Percentiles rank a stretch among this genome's conserved stretches.
Conservation (phyloP, 2,113 vertebrate species). For the Lota lota region DNA sequence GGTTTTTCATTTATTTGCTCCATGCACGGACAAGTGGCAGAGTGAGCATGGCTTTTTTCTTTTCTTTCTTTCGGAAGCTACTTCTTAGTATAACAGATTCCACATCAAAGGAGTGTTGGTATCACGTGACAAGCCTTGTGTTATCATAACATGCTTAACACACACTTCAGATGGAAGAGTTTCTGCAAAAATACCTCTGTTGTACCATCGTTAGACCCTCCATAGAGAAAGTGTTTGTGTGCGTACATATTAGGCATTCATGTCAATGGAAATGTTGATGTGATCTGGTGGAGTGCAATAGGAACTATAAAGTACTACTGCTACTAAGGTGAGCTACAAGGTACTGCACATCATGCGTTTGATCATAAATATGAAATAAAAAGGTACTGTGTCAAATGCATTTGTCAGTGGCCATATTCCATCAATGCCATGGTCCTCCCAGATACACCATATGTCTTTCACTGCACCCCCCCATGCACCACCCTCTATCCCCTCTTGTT, state of each 20-base stretch:
- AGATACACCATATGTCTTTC: no score
- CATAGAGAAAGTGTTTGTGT: no score
- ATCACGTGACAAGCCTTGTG: neutral
- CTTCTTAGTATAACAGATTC: constrained; percentile 17
- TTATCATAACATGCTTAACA: neutral
- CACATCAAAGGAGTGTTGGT: neutral
- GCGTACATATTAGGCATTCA: no score
- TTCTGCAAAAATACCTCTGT: no score
- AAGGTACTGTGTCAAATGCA: neutral
- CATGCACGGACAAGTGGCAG: constrained; percentile 14
- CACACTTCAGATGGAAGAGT: no score
- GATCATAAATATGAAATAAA: neutral
- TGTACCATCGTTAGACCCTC: no score
- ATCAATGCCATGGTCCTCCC: no score
- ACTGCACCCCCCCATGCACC: no score
- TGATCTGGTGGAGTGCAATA: neutral
- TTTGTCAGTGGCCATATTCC: no score
- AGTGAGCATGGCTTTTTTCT: constrained; percentile 12
- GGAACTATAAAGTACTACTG: neutral
- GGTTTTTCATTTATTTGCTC: constrained; percentile 40
- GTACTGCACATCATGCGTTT: neutral
- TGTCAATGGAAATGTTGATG: neutral
- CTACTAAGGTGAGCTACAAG: neutral
- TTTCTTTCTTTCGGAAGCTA: constrained; percentile 7
- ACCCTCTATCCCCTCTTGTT: neutral